A percentile compares a stretch with the other conserved stretches of the same genome.
Conservation (phyloP, 2,797 vertebrate genomes). For the Chiloscyllium punctatum region DNA sequence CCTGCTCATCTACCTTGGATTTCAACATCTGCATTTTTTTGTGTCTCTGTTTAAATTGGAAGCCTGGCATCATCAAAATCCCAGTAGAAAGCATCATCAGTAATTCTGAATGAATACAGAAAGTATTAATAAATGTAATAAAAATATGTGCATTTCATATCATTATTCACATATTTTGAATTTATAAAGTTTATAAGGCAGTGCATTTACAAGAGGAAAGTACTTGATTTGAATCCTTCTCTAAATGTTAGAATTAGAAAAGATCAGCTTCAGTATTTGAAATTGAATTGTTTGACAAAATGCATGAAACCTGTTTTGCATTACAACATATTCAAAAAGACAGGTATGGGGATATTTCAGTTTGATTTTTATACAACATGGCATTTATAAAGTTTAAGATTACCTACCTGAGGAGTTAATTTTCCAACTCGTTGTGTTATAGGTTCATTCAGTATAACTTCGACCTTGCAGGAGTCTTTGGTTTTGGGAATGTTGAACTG, state of each 20-base stretch:
- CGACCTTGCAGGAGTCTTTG: slow-evolving; percentile 59
- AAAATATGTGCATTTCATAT: not conserved
- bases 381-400: not conserved
- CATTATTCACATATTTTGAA: not conserved
- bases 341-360: not conserved
- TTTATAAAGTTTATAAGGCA: not conserved
- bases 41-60: not conserved
- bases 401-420: slow-evolving; percentile 62
- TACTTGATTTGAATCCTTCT: not conserved
- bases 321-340: not conserved
- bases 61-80: not conserved
- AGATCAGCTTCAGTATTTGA: not conserved
- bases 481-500: slow-evolving; percentile 47
- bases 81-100: not conserved
- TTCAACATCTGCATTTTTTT: too few species aligned
- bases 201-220: not conserved
- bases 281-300: not conserved
- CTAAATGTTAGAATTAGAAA: not conserved
- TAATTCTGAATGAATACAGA: not conserved
- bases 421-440: slow-evolving; percentile 59
- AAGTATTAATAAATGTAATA: not conserved
- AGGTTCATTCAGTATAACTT: slow-evolving; percentile 60
- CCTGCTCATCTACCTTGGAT: too few species aligned
- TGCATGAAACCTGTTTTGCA: not conserved
- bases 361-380: not conserved